Evolutionary conservation across 2,113 vertebrate species (phyloP).

Genomic region (Istiophorus platypterus): DNA sequence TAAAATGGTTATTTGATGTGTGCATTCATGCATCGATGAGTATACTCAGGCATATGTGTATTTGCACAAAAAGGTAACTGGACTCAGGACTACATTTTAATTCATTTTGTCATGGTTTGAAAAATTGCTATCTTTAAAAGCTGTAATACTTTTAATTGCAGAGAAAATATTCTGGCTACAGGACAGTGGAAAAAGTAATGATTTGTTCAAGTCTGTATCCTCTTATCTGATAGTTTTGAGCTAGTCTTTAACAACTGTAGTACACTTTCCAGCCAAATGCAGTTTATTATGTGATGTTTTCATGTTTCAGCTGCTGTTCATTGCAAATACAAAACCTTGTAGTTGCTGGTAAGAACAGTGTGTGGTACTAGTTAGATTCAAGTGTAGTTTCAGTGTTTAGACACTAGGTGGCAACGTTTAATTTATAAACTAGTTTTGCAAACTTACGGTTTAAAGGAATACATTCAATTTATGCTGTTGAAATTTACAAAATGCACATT

Average conservation of each 20-base stretch:
- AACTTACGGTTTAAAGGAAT: neutral
- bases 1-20: conserved; percentile 7
- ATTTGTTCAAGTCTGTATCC: neutral
- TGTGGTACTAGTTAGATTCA: accelerated
- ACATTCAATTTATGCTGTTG: neutral
- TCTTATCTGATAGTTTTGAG: neutral
- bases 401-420: conserved; percentile 68
- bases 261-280: neutral
- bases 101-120: neutral
- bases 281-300: neutral
- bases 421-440: neutral
- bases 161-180: neutral
- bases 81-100: neutral
- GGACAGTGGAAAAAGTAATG: neutral
- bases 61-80: neutral
- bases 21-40: neutral
- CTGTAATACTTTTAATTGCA: neutral
- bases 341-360: neutral
- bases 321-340: neutral
- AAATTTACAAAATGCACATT: neutral
- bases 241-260: neutral
- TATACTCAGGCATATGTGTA: neutral
- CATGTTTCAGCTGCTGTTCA: neutral
- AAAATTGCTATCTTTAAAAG: neutral
- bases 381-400: conserved; percentile 29